These are phyloP conservation scores for Zophobas morio DNA, from an alignment of 1,140 invertebrate species.

Conservation along the genomic window DNA sequence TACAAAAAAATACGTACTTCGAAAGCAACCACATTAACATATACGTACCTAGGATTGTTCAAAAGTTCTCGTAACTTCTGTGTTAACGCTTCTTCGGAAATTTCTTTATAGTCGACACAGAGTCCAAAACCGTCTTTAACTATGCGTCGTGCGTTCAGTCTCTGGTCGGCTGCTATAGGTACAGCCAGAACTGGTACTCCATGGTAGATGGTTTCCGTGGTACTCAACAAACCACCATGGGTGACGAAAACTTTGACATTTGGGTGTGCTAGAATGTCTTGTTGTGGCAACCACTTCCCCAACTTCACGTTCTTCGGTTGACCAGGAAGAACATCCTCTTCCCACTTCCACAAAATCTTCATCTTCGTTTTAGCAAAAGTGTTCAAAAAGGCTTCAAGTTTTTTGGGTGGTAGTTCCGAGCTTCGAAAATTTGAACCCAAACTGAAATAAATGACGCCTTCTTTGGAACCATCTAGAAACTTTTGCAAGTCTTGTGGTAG, in stretches of 20 bases:
- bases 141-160: constrained; percentile 68
- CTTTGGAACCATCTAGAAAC: too few species aligned
- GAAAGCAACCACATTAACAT: not conserved
- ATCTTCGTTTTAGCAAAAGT: too few species aligned
- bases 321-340: too few species aligned
- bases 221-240: constrained; percentile 80
- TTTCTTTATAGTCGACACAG: not conserved
- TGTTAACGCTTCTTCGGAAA: not conserved
- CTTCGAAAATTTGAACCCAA: too few species aligned
- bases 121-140: not conserved
- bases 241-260: constrained; percentile 81
- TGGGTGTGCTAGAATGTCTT: constrained; percentile 72
- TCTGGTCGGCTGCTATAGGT: constrained; percentile 78
- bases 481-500: too few species aligned
- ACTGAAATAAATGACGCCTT: too few species aligned
- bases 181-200: constrained; percentile 80
- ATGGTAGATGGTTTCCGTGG: constrained; percentile 80
- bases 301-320: too few species aligned
- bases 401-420: too few species aligned
- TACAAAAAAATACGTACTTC: constrained; percentile 9
- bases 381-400: too few species aligned
- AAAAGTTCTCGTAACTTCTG: not conserved
- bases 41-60: not conserved
- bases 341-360: too few species aligned
- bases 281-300: not conserved